phyloP scores from a whole-genome alignment of 1,140 invertebrate species.

The Aphidius gifuensis region DNA sequence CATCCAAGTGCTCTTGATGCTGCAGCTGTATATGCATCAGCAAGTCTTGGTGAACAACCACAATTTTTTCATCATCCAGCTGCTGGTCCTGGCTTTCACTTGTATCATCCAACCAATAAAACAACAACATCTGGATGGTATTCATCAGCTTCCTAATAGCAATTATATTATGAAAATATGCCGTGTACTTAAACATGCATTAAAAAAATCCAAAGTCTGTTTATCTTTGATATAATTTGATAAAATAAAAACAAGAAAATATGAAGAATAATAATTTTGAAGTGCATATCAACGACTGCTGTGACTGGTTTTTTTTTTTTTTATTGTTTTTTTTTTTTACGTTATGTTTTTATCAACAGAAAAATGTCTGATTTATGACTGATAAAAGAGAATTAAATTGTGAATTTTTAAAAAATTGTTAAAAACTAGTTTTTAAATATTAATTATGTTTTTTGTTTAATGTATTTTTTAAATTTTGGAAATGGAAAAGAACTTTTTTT shows the following conservation, averaged over 20 bases:
- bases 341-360: neutral
- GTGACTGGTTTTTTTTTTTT: conserved; percentile 3
- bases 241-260: neutral
- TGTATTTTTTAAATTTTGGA: too few relatives aligned
- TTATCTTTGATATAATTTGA: neutral
- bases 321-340: conserved; percentile 4
- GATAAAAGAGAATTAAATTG: too few relatives aligned
- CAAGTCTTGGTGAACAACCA: conserved; percentile 66
- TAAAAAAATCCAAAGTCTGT: conserved; percentile 24
- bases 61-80: conserved; percentile 78
- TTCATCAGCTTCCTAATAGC: conserved; percentile 53
- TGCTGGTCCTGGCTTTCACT: conserved; percentile 76
- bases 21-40: conserved; percentile 55
- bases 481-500: neutral
- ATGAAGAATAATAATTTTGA: neutral
- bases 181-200: conserved; percentile 43
- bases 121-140: conserved; percentile 57
- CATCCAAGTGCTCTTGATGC: conserved; percentile 61
- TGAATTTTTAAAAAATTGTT: too few relatives aligned
- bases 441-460: too few relatives aligned
- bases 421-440: too few relatives aligned
- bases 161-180: conserved; percentile 22
- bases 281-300: conserved; percentile 21
- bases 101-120: conserved; percentile 77
- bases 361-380: too few relatives aligned